Conservation (phyloP, 2,113 vertebrate genomes). For the Polyodon spathula region DNA sequence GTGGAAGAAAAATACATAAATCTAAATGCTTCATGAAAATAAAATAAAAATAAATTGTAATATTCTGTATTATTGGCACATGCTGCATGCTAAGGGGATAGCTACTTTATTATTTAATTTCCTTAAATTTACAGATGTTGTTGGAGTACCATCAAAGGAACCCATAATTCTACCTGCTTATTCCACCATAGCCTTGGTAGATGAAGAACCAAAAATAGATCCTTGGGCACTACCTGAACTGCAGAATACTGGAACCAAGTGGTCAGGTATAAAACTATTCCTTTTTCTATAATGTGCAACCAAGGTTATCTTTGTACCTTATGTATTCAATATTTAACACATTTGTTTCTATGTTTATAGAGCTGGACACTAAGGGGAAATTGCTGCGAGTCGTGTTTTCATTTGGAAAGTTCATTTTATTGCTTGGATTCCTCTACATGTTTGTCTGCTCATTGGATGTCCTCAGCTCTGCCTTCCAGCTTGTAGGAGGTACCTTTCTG, state of each 20-base stretch:
- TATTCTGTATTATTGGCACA: no score
- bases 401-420: constrained; percentile 53
- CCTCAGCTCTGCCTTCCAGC: constrained; percentile 89
- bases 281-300: background rate
- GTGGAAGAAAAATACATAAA: no score
- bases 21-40: no score
- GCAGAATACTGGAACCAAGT: constrained; percentile 67
- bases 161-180: constrained; percentile 49
- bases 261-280: constrained; percentile 69
- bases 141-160: constrained; percentile 34
- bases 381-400: constrained; percentile 56
- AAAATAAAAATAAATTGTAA: no score
- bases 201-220: constrained; percentile 41
- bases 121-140: constrained; percentile 30
- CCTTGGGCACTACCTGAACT: constrained; percentile 82
- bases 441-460: constrained; percentile 92
- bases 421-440: constrained; percentile 82
- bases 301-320: background rate
- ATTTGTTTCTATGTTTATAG: constrained; percentile 49
- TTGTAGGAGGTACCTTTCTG: constrained; percentile 76
- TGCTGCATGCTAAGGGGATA: no score
- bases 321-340: constrained; percentile 23
- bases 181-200: constrained; percentile 65
- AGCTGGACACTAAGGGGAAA: constrained; percentile 72
- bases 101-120: background rate